Percentiles rank a stretch among this genome's conserved stretches.
These are phyloP conservation scores for Chouioia cunea DNA, from an alignment of 2,888 invertebrate species.

Conservation along the genomic window DNA sequence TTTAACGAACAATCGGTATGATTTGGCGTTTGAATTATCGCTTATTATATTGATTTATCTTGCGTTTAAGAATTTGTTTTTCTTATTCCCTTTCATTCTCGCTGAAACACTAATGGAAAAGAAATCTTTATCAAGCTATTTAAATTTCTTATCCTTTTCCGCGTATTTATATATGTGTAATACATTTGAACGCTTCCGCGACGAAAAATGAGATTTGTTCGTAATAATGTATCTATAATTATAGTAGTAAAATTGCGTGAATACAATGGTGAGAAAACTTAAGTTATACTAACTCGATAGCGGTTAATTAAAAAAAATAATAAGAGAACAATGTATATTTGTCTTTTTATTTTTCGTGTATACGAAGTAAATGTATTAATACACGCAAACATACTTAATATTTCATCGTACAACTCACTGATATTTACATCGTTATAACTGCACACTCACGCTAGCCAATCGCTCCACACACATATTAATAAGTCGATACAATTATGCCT, in stretches of 20 bases:
- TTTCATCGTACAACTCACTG: slow-evolving; percentile 52
- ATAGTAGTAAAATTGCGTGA: slow-evolving; percentile 22
- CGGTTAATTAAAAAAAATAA: slow-evolving; percentile 14
- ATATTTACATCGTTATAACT: slow-evolving; percentile 53
- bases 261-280: slow-evolving; percentile 36
- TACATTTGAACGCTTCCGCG: not conserved
- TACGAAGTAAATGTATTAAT: slow-evolving; percentile 44
- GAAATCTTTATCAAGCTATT: slow-evolving; percentile 15
- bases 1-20: slow-evolving; percentile 45
- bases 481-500: slow-evolving; percentile 41
- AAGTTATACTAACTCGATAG: slow-evolving; percentile 15
- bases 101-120: slow-evolving; percentile 19
- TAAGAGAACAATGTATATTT: slow-evolving; percentile 17
- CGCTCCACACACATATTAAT: slow-evolving; percentile 25
- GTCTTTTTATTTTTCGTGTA: not conserved
- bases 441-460: slow-evolving; percentile 35
- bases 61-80: slow-evolving; percentile 14
- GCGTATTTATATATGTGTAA: not conserved
- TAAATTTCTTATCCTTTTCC: not conserved
- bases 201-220: slow-evolving; percentile 20
- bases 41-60: slow-evolving; percentile 11
- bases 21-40: slow-evolving; percentile 36
- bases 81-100: slow-evolving; percentile 23
- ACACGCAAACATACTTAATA: slow-evolving; percentile 49
- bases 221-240: slow-evolving; percentile 12